Evolutionary conservation across 2,888 invertebrate species (phyloP), one percentile per base, ranked within the genome.

Genomic region (Nomada ferruginata): DNA sequence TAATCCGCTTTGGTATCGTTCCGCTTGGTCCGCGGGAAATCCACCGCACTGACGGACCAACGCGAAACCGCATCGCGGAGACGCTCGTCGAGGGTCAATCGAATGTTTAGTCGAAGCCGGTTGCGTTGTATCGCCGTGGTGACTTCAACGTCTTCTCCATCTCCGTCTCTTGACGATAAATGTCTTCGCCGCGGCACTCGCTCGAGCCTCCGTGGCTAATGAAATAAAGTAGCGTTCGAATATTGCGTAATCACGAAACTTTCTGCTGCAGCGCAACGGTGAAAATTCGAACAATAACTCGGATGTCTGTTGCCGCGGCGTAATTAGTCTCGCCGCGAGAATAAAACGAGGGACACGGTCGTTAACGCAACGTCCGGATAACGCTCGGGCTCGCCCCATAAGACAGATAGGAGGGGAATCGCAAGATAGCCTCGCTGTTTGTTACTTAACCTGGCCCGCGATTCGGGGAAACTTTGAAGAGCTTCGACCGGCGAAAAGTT

Each of bases 1-100:
- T 89, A 87, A 88, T 84, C 86, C 88, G 79, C 79, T 88, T 87
- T 78, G 76, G 76, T 79, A 82, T 87, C 83, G 79, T 73, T 65
- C 68, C 66, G 76, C 60, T n/a, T 15, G 42, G 50, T 13, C 60
- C 72, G 23, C 69, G 60, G 63, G 7, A 55, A 60, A 52, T 52
- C 36, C 65, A 52, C 75, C 26, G 20, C 20, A 52, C 29, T 29
- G 60, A 23, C 26, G 26, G 4, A 18, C 59, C 15, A 63, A 15
- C 79, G 73, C 74, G 36, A 81, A 71, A 77, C 61, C 68, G 57
- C 20, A 15, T 20, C 73, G 53, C 53, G 42, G 13, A 13, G 68
- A 66, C 60, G 20, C 36, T 23, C 57, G 13, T 26, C 15, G 50
- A 26, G 42, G 70, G 71, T 82, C 71, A 68, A 77, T 82, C 61